Percentiles rank a stretch among this genome's conserved stretches.
Evolutionary conservation across 35 echinoderm and acorn worm species (phyloP).

Genomic region (Ptychodera flava): DNA sequence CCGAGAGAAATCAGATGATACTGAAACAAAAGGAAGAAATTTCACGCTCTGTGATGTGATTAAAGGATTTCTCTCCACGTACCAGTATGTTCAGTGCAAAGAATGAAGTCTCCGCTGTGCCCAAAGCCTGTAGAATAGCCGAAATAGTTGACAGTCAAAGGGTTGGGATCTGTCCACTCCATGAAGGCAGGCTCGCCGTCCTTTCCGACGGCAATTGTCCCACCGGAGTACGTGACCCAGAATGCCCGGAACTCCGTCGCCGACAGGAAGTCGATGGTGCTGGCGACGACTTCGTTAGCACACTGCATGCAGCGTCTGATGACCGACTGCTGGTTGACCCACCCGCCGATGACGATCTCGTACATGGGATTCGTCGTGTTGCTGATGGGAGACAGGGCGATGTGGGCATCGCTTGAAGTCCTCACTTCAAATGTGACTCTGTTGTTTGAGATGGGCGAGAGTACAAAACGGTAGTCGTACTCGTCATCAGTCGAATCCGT

Average conservation of each 20-base stretch:
- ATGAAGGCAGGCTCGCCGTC: constrained; percentile 13
- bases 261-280: constrained; percentile 42
- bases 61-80: background rate
- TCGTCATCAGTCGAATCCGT: background rate
- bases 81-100: constrained; percentile 19
- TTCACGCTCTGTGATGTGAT: too few species aligned
- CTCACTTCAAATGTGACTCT: background rate
- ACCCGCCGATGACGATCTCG: constrained; percentile 18
- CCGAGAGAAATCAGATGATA: too few species aligned
- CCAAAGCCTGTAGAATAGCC: constrained; percentile 58
- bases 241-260: constrained; percentile 6
- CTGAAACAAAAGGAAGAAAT: too few species aligned
- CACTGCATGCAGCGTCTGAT: constrained; percentile 12
- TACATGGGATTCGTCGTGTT: background rate
- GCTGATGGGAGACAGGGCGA: background rate
- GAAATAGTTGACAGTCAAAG: constrained; percentile 17
- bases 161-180: constrained; percentile 22
- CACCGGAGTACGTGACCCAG: constrained; percentile 16
- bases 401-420: background rate
- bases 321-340: background rate
- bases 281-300: constrained; percentile 18
- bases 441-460: background rate
- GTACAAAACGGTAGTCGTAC: background rate
- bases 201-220: constrained; percentile 12
- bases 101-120: constrained; percentile 35